These are phyloP conservation scores for Campoletis raptor DNA, from an alignment of 2,888 invertebrate genomes.

Conservation along the genomic window DNA sequence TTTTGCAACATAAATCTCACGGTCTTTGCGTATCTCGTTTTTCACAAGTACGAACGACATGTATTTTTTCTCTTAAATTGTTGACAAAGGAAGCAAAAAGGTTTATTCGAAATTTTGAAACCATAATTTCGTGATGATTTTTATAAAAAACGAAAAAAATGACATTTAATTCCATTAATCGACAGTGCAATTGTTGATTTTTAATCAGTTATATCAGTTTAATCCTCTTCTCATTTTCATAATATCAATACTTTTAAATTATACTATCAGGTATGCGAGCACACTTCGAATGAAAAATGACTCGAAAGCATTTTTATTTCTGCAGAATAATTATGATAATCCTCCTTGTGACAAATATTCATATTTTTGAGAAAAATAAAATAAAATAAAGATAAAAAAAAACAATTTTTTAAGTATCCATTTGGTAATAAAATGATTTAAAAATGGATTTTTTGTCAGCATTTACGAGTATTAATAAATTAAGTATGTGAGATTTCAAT, in stretches of 20 bases:
- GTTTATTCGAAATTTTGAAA: neutral
- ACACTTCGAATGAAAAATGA: slow-evolving; percentile 11
- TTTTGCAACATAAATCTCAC: slow-evolving; percentile 1
- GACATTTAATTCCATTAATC: neutral
- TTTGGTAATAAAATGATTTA: slow-evolving; percentile 15
- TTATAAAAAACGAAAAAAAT: neutral
- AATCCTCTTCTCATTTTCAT: neutral
- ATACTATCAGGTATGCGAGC: slow-evolving; percentile 14
- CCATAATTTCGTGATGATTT: neutral
- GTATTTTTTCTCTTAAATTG: neutral
- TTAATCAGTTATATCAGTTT: neutral
- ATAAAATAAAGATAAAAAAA: neutral
- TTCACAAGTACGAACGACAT: neutral
- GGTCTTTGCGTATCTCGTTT: slow-evolving; percentile 3
- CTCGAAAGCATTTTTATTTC: slow-evolving; percentile 10
- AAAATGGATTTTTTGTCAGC: slow-evolving; percentile 9
- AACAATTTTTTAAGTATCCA: neutral
- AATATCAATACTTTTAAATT: slow-evolving; percentile 12
- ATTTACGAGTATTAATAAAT: slow-evolving; percentile 36
- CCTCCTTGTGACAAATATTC: neutral
- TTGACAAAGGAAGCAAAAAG: neutral
- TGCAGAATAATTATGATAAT: neutral
- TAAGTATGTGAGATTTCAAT: slow-evolving; percentile 42
- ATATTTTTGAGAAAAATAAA: slow-evolving; percentile 2
- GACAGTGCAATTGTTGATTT: neutral